phyloP scores from a whole-genome alignment of 92 coral and sea anemone species.

The Plumapathes pennacea region DNA sequence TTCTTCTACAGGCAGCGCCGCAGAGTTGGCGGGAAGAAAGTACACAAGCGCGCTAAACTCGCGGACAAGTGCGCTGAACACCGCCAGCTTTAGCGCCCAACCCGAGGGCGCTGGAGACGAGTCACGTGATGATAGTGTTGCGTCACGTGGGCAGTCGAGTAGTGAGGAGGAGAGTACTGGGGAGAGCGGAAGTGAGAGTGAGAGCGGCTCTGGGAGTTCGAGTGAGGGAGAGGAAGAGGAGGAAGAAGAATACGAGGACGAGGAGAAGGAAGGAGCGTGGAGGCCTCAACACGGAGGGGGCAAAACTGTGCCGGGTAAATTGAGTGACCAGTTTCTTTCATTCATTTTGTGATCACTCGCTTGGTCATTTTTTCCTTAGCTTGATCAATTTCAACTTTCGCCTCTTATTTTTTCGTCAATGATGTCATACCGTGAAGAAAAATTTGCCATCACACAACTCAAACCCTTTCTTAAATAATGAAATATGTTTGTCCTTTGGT shows the following conservation, averaged over 20 bases:
- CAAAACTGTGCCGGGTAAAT: constrained; percentile 70
- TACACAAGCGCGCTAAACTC: constrained; percentile 74
- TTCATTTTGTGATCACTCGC: too few relatives aligned
- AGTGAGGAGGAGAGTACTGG: constrained; percentile 47
- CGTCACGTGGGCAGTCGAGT: too few relatives aligned
- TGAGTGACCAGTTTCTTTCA: too few relatives aligned
- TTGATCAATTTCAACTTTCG: too few relatives aligned
- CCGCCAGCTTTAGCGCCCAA: constrained; percentile 32
- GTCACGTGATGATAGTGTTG: too few relatives aligned
- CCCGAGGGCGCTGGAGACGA: constrained; percentile 32
- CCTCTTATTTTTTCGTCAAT: too few relatives aligned
- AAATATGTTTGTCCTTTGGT: not conserved
- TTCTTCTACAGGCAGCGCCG: constrained; percentile 26
- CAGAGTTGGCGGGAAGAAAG: constrained; percentile 47
- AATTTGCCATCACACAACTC: too few relatives aligned
- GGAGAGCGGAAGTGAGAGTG: constrained; percentile 68
- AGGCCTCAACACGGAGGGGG: constrained; percentile 64
- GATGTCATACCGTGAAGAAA: too few relatives aligned
- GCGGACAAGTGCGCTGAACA: constrained; percentile 65
- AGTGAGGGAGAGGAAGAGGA: constrained; percentile 46
- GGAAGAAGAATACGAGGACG: constrained; percentile 13
- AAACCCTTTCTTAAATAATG: not conserved
- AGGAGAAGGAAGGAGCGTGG: constrained; percentile 34
- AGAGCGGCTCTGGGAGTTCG: constrained; percentile 59
- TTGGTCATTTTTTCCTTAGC: too few relatives aligned